Percentiles rank a stretch among this genome's conserved stretches.
Evolutionary conservation across 1,140 invertebrate genomes (phyloP).

Genomic region (Panagrolaimus sp.): DNA sequence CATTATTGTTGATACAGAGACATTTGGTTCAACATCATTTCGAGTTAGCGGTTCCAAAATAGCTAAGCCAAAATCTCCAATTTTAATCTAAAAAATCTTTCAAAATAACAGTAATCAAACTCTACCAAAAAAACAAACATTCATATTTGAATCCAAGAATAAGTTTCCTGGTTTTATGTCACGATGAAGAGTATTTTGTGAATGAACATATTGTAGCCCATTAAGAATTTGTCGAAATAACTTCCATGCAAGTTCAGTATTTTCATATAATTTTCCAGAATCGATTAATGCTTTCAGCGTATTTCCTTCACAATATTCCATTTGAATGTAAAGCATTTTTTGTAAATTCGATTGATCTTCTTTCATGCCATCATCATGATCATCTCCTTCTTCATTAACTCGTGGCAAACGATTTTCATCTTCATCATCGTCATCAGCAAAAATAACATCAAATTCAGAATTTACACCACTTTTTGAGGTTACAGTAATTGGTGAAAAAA

Average conservation of each 20-base stretch:
- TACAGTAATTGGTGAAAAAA: neutral
- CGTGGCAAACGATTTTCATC: neutral
- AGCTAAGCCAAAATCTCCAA: constrained; percentile 91
- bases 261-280: constrained; percentile 41
- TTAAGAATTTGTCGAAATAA: constrained; percentile 85
- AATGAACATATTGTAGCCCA: constrained; percentile 81
- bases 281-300: constrained; percentile 68
- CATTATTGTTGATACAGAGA: neutral
- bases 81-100: constrained; percentile 76
- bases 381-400: neutral
- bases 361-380: no score
- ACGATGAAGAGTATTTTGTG: constrained; percentile 62
- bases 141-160: neutral
- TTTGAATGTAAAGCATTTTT: constrained; percentile 52
- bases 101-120: constrained; percentile 56
- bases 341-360: neutral
- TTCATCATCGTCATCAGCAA: neutral
- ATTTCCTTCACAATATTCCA: constrained; percentile 65
- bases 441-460: neutral
- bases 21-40: constrained; percentile 22
- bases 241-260: constrained; percentile 73
- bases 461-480: neutral
- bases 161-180: neutral
- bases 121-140: neutral
- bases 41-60: constrained; percentile 64